phyloP scores from a whole-genome alignment of 2,113 vertebrate genomes.

The Stomatorhinus ivindoensis region DNA sequence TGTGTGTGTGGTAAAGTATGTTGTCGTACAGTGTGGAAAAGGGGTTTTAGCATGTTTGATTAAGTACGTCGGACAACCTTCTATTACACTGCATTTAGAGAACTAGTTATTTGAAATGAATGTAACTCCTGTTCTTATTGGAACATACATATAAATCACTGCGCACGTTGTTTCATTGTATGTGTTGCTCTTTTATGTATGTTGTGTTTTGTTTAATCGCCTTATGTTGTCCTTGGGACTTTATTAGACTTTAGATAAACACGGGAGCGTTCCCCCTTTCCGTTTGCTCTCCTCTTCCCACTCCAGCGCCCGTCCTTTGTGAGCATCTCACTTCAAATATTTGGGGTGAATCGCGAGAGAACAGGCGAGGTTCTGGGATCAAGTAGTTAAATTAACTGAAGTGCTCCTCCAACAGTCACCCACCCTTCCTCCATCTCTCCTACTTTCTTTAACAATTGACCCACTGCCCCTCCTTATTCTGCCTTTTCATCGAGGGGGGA shows the following conservation, averaged over 20 bases:
- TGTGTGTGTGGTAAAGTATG: neutral
- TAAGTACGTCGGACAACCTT: neutral
- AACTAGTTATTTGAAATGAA: conserved; percentile 20
- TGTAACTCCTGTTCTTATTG: conserved; percentile 18
- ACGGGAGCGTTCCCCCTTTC: conserved; percentile 38
- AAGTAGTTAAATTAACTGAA: conserved; percentile 57
- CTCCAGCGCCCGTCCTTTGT: conserved; percentile 52
- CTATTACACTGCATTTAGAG: neutral
- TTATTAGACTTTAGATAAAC: conserved; percentile 60
- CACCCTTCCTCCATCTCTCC: conserved; percentile 3
- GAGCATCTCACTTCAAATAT: conserved; percentile 61
- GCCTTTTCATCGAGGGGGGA: conserved; percentile 16
- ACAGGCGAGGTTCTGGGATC: conserved; percentile 52
- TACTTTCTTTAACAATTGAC: conserved; percentile 15
- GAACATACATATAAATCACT: conserved; percentile 13
- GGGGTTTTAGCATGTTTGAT: neutral
- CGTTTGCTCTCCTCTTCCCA: conserved; percentile 57
- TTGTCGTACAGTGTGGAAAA: neutral
- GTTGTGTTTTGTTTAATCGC: conserved; percentile 44
- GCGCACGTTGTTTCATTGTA: conserved; percentile 9
- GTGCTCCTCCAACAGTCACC: conserved; percentile 40
- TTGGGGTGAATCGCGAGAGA: conserved; percentile 43
- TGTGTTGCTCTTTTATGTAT: conserved; percentile 18
- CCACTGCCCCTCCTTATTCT: conserved; percentile 29
- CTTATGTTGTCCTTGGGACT: conserved; percentile 43